Conservation (phyloP, 2,797 vertebrate species). For the Eutrigla gurnardus region DNA sequence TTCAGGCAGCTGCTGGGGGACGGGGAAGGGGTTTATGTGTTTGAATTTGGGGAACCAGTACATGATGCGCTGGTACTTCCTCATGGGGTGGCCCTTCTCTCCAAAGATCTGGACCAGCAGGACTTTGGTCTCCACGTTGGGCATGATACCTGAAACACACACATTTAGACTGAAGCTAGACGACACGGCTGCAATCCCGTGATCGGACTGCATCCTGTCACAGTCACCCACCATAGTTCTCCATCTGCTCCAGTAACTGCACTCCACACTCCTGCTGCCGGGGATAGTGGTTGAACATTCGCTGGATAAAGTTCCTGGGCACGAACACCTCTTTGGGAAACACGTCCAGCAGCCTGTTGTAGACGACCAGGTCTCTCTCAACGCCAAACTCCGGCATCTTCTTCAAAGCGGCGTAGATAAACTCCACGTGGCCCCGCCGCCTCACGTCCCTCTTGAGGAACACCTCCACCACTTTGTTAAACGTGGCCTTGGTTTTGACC, state of each 20-base stretch:
- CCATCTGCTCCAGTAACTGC: constrained; percentile 91
- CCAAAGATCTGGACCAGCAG: constrained; percentile 90
- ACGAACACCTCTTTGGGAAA: constrained; percentile 93
- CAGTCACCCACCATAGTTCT: constrained; percentile 85
- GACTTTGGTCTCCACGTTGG: constrained; percentile 88
- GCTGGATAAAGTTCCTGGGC: constrained; percentile 87
- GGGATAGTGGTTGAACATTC: constrained; percentile 91
- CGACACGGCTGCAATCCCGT: background rate
- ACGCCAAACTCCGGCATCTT: constrained; percentile 91
- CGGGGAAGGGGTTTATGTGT: constrained; percentile 86
- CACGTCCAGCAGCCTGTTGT: constrained; percentile 90
- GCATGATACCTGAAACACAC: constrained; percentile 84
- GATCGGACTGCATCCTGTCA: background rate
- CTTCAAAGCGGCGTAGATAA: constrained; percentile 90
- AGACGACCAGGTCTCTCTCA: constrained; percentile 85
- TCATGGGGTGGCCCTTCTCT: constrained; percentile 86
- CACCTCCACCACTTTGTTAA: constrained; percentile 80
- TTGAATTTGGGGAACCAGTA: constrained; percentile 93
- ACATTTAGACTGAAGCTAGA: background rate
- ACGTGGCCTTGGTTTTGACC: constrained; percentile 82
- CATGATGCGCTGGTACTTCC: constrained; percentile 89
- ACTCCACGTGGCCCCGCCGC: constrained; percentile 90
- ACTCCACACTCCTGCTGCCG: constrained; percentile 92
- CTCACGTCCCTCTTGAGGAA: constrained; percentile 83
- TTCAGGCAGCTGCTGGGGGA: constrained; percentile 81